Conservation (phyloP, 2,888 invertebrate species). For the Lycia hirtaria region DNA sequence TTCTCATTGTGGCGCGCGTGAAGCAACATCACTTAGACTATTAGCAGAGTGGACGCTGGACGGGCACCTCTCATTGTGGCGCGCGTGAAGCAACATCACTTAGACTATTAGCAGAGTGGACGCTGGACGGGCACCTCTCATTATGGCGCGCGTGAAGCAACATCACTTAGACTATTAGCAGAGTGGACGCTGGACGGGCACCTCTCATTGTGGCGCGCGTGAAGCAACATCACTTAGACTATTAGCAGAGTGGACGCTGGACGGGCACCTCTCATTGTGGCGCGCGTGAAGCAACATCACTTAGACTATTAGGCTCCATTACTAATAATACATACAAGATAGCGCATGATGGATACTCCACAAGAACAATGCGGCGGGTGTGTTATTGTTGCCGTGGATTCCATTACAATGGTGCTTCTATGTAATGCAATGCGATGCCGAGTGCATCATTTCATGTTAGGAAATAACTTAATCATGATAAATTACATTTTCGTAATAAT, state of each 20-base stretch:
- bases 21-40: too few relatives aligned
- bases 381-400: slow-evolving; percentile 26
- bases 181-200: too few relatives aligned
- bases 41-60: too few relatives aligned
- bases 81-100: slow-evolving; percentile 14
- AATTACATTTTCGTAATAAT: neutral
- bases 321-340: slow-evolving; percentile 23
- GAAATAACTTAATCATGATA: slow-evolving; percentile 9
- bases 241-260: too few relatives aligned
- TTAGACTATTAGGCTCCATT: slow-evolving; percentile 26
- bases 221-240: too few relatives aligned
- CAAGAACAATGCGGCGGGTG: slow-evolving; percentile 25
- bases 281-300: slow-evolving; percentile 18
- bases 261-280: slow-evolving; percentile 21
- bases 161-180: too few relatives aligned
- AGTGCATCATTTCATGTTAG: slow-evolving; percentile 4
- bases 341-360: slow-evolving; percentile 32
- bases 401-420: slow-evolving; percentile 8
- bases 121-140: too few relatives aligned
- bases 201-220: too few relatives aligned
- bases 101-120: slow-evolving; percentile 26
- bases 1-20: too few relatives aligned
- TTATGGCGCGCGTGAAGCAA: too few relatives aligned
- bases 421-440: slow-evolving; percentile 9
- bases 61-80: slow-evolving; percentile 20